Evolutionary conservation across 1,140 invertebrate species (phyloP).

Genomic region (Panulirus ornatus): DNA sequence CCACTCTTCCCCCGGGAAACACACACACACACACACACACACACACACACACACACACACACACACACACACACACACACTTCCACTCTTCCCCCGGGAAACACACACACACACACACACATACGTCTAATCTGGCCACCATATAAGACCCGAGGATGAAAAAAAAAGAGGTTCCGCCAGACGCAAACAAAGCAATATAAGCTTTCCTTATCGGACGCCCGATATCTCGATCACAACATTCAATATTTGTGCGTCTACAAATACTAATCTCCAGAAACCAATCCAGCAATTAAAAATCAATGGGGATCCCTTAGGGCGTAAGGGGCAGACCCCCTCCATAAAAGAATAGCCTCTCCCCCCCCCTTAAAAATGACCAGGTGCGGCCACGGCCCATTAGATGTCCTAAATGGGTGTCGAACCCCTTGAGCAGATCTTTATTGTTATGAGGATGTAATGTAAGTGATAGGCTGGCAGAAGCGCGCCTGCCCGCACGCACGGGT

Average conservation of each 20-base stretch:
- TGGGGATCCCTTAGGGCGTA: not conserved
- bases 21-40: not conserved
- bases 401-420: not conserved
- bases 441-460: constrained; percentile 15
- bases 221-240: not conserved
- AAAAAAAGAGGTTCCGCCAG: not conserved
- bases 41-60: not conserved
- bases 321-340: not conserved
- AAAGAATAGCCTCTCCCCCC: not conserved
- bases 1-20: not conserved
- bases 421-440: constrained; percentile 33
- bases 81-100: too few species aligned
- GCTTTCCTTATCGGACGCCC: not conserved
- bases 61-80: constrained; percentile 30
- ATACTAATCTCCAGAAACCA: not conserved
- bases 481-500: not conserved
- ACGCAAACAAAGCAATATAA: not conserved
- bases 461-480: constrained; percentile 10
- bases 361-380: constrained; percentile 7
- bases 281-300: not conserved
- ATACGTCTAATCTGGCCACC: not conserved
- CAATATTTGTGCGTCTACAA: not conserved
- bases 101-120: not conserved
- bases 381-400: constrained; percentile 23
- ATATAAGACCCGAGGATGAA: not conserved